phyloP scores from a whole-genome alignment of 2,797 vertebrate species.

The Mallotus villosus region DNA sequence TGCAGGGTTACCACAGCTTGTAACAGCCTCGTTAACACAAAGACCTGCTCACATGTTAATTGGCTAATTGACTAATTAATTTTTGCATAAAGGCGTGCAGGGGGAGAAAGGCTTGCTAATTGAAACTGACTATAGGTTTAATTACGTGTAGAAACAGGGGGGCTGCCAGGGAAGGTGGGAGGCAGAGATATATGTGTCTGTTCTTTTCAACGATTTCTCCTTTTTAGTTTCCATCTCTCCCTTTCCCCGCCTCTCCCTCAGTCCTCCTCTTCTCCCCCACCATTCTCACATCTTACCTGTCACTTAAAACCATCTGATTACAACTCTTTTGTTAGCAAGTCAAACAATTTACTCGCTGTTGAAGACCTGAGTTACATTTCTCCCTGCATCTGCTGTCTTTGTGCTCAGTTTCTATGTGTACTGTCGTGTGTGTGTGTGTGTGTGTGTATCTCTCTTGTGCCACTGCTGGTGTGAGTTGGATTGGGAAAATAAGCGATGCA shows the following conservation, averaged over 20 bases:
- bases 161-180: conserved; percentile 54
- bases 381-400: neutral
- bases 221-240: conserved; percentile 4
- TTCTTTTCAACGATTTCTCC: conserved; percentile 22
- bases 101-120: conserved; percentile 73
- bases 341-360: neutral
- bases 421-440: neutral
- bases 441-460: neutral
- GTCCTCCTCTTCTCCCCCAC: neutral
- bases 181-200: conserved; percentile 35
- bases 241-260: neutral
- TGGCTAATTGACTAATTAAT: conserved; percentile 87
- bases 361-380: neutral
- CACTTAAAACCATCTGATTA: conserved; percentile 9
- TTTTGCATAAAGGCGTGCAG: conserved; percentile 79
- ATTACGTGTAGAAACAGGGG: conserved; percentile 70
- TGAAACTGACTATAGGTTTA: conserved; percentile 86
- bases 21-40: conserved; percentile 87
- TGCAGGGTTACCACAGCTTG: conserved; percentile 79
- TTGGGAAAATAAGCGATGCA: too few species aligned
- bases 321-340: conserved; percentile 17
- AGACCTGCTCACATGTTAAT: conserved; percentile 86
- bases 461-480: too few species aligned
- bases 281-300: conserved; percentile 22
- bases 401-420: neutral